A percentile compares a stretch with the other conserved stretches of the same genome.
phyloP scores from a whole-genome alignment of 2,888 invertebrate species.

The Chrysodeixis includens region DNA sequence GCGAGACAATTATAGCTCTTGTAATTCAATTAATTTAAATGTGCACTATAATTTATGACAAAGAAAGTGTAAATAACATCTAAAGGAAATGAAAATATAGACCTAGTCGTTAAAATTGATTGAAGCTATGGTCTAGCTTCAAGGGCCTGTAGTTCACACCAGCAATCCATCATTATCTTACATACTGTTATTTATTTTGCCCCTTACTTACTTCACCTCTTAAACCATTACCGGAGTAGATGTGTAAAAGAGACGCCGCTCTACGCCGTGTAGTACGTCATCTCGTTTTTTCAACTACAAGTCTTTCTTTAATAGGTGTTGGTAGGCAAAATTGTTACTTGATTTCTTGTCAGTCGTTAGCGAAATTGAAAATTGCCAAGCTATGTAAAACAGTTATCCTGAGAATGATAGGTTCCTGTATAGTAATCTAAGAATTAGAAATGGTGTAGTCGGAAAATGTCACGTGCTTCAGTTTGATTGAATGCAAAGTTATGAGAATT shows the following conservation, averaged over 20 bases:
- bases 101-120: not conserved
- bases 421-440: not conserved
- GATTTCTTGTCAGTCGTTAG: not conserved
- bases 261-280: no score
- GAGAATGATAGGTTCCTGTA: not conserved
- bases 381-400: not conserved
- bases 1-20: not conserved
- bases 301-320: no score
- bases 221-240: no score
- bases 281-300: no score
- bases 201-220: not conserved
- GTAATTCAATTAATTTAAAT: not conserved
- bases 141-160: not conserved
- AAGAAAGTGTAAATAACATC: not conserved
- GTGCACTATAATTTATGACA: not conserved
- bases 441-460: no score
- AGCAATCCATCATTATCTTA: slow-evolving; percentile 1
- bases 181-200: not conserved
- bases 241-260: no score
- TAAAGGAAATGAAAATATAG: not conserved
- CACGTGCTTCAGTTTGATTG: not conserved
- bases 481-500: not conserved
- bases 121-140: not conserved
- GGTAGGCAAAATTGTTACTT: not conserved
- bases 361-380: not conserved